Conservation (phyloP, 1,140 invertebrate genomes). For the Lepidurus couesii region DNA sequence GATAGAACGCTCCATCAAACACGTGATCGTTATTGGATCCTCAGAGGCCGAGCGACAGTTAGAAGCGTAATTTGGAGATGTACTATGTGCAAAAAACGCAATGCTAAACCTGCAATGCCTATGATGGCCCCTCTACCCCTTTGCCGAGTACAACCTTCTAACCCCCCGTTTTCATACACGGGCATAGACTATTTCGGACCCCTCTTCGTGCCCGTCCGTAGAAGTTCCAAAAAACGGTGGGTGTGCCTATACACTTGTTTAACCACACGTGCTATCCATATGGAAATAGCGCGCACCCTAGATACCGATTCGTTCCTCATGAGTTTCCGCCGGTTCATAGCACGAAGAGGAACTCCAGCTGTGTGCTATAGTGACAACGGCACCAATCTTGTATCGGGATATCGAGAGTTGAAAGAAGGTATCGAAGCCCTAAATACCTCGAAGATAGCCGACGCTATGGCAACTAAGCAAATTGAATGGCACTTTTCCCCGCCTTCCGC, state of each 20-base stretch:
- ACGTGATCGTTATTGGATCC: constrained; percentile 32
- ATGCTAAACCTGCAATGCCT: neutral
- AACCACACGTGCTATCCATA: constrained; percentile 35
- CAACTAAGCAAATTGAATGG: constrained; percentile 36
- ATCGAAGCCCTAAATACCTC: neutral
- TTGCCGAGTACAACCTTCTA: neutral
- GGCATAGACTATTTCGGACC: constrained; percentile 28
- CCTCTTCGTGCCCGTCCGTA: neutral
- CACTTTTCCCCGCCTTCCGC: constrained; percentile 37
- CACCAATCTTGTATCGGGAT: constrained; percentile 34
- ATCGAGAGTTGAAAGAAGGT: constrained; percentile 25
- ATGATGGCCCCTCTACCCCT: constrained; percentile 27
- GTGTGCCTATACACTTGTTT: constrained; percentile 24
- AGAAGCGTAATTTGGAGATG: neutral
- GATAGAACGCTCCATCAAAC: neutral
- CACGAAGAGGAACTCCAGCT: constrained; percentile 26
- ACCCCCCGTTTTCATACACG: constrained; percentile 1
- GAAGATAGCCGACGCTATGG: neutral
- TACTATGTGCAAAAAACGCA: neutral
- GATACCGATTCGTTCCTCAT: constrained; percentile 34
- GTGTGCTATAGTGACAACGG: constrained; percentile 35
- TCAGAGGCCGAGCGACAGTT: constrained; percentile 21
- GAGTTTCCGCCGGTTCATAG: constrained; percentile 32
- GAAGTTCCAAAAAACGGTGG: constrained; percentile 4
- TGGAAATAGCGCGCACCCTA: constrained; percentile 37